Percentiles rank a stretch among this genome's conserved stretches.
Evolutionary conservation across 1,140 invertebrate species (phyloP).

Genomic region (Luehdorfia chinensis): DNA sequence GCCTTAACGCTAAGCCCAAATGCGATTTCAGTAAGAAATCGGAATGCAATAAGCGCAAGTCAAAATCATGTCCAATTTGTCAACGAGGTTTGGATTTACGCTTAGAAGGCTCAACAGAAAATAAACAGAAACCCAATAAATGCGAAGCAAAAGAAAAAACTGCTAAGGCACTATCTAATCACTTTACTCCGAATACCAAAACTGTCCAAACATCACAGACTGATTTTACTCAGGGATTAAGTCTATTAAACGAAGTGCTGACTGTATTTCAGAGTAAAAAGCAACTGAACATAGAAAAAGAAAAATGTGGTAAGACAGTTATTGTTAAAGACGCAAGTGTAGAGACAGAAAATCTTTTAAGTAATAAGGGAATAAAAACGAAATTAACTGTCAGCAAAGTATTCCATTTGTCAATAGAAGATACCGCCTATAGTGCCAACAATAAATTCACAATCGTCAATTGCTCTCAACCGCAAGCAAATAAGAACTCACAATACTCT

Average conservation of each 20-base stretch:
- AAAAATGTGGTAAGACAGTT: conserved; percentile 26
- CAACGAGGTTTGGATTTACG: conserved; percentile 17
- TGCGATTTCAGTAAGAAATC: conserved; percentile 19
- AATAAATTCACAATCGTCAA: conserved; percentile 39
- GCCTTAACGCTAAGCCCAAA: conserved; percentile 36
- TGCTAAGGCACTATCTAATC: not conserved
- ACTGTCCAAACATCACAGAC: conserved; percentile 39
- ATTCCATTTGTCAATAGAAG: conserved; percentile 41
- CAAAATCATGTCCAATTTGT: conserved; percentile 43
- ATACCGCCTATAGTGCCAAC: conserved; percentile 22
- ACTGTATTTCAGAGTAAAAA: conserved; percentile 59
- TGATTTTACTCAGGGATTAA: conserved; percentile 44
- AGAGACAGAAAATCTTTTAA: conserved; percentile 29
- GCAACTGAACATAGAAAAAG: conserved; percentile 25
- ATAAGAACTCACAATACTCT: conserved; percentile 22
- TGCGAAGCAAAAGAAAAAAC: not conserved
- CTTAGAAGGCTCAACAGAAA: not conserved
- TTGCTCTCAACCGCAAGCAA: conserved; percentile 31
- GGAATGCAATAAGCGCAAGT: conserved; percentile 26
- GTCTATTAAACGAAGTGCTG: conserved; percentile 55
- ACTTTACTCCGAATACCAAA: conserved; percentile 20
- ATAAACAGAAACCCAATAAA: conserved; percentile 1
- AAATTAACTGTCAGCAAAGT: conserved; percentile 37
- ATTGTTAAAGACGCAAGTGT: conserved; percentile 42
- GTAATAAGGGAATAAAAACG: conserved; percentile 13